A percentile compares a stretch with the other conserved stretches of the same genome.
Conservation (phyloP, 2,113 vertebrate genomes). For the Pteruthius melanotis region DNA sequence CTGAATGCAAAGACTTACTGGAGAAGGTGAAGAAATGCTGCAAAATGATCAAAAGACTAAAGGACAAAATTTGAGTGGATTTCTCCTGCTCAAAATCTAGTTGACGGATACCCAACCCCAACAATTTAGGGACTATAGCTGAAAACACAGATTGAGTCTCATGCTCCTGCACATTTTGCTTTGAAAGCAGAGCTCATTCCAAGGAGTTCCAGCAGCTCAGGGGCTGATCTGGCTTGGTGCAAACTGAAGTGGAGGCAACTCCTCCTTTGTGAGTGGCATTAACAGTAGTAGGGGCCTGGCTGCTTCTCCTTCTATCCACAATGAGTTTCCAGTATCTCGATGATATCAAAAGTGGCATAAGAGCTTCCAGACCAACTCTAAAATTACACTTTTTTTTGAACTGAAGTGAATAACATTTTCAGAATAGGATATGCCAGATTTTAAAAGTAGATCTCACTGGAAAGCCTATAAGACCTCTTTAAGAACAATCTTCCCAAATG, state of each 20-base stretch:
- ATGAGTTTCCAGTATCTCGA: neutral
- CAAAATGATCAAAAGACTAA: neutral
- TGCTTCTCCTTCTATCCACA: neutral
- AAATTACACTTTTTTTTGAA: neutral
- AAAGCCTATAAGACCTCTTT: neutral
- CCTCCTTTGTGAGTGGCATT: accelerated
- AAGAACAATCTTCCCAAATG: neutral
- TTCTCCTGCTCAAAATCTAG: neutral
- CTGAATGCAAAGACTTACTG: neutral
- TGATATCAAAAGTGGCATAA: neutral
- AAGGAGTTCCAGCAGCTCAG: neutral
- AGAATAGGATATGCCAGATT: neutral
- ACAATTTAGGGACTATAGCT: neutral
- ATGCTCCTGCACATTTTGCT: neutral
- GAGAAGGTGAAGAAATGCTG: neutral
- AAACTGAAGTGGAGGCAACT: neutral
- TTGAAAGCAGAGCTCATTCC: neutral
- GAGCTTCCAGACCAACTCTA: neutral
- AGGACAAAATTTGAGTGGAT: neutral
- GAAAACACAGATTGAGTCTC: neutral
- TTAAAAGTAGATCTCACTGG: neutral
- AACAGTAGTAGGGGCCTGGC: neutral
- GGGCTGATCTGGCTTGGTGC: neutral
- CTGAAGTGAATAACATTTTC: neutral
- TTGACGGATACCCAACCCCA: neutral